These are phyloP conservation scores for Megalopta genalis DNA, from an alignment of 1,140 invertebrate genomes.

Conservation along the genomic window DNA sequence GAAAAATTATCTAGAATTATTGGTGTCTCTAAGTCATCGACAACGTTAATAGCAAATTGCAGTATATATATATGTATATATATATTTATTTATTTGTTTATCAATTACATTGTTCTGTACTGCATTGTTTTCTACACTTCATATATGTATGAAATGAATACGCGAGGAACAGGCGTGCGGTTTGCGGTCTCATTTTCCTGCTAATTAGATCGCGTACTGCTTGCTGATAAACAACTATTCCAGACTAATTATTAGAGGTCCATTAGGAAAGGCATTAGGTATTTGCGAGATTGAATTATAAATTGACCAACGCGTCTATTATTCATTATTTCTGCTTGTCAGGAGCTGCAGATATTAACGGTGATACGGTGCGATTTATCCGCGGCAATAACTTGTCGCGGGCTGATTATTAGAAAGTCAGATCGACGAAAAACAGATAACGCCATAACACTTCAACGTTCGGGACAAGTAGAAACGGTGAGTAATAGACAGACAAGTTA, in stretches of 20 bases:
- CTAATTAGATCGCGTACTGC: no score
- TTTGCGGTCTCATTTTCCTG: no score
- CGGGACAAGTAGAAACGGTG: background rate
- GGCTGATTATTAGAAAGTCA: background rate
- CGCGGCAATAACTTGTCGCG: background rate
- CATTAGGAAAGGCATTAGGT: background rate
- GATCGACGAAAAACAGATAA: conserved; percentile 6
- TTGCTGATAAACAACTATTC: no score
- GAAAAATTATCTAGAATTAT: no score
- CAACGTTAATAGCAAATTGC: no score
- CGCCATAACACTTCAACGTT: conserved; percentile 5
- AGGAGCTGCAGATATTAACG: background rate
- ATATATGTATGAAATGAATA: no score
- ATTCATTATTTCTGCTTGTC: background rate
- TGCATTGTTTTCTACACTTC: no score
- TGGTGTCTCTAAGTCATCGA: no score
- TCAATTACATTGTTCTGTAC: no score
- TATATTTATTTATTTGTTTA: no score
- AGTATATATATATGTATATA: no score
- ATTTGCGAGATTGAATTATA: background rate
- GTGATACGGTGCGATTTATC: conserved; percentile 1
- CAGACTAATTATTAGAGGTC: background rate
- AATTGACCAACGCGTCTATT: background rate
- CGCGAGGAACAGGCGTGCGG: no score
- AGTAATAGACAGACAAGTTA: background rate